Evolutionary conservation across 2,113 vertebrate species (phyloP).

Genomic region (Amazona vittata): DNA sequence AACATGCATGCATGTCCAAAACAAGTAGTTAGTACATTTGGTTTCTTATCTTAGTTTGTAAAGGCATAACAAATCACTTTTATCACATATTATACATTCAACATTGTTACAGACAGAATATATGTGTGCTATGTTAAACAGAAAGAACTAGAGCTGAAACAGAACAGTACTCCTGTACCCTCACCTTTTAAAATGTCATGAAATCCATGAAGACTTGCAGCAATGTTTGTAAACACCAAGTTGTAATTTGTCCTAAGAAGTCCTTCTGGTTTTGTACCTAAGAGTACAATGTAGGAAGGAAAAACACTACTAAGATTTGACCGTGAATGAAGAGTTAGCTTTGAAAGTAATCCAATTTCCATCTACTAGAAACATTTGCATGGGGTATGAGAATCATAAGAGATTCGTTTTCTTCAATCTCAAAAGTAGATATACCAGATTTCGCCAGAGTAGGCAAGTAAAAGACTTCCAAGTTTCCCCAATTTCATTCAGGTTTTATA

Average conservation of each 20-base stretch:
- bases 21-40: not conserved
- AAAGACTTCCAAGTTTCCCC: not conserved
- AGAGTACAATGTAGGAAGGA: not conserved
- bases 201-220: constrained; percentile 86
- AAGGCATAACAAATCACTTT: not conserved
- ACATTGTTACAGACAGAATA: not conserved
- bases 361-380: not conserved
- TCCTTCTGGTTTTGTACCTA: constrained; percentile 83
- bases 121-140: fast-evolving
- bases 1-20: not conserved
- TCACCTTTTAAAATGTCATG: constrained; percentile 91
- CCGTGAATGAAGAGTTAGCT: not conserved
- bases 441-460: not conserved
- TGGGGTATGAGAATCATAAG: not conserved
- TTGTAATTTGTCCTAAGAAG: constrained; percentile 87
- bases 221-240: constrained; percentile 88
- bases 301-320: not conserved
- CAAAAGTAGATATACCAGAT: not conserved
- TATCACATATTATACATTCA: not conserved
- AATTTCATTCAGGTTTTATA: not conserved
- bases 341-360: not conserved
- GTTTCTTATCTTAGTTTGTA: not conserved
- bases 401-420: not conserved
- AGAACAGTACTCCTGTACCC: not conserved
- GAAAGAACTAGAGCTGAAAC: not conserved